Percentiles rank a stretch among this genome's conserved stretches.
Evolutionary conservation across 2,797 vertebrate genomes (phyloP).

Genomic region (Argya squamiceps): DNA sequence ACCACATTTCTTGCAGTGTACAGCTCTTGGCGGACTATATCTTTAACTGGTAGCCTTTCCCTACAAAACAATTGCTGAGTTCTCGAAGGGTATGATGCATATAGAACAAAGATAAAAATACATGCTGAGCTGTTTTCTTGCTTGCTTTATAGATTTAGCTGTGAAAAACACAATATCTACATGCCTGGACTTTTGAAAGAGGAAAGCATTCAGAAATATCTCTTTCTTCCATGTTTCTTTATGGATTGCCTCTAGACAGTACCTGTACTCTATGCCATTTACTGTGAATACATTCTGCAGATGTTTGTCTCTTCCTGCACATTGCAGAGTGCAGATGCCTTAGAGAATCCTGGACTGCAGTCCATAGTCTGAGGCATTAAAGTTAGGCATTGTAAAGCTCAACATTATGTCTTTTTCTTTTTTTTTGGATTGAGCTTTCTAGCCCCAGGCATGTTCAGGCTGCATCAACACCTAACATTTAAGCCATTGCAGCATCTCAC

Average conservation of each 20-base stretch:
- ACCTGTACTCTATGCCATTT: neutral
- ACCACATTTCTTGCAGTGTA: neutral
- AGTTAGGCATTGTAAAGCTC: neutral
- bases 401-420: neutral
- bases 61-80: neutral
- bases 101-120: neutral
- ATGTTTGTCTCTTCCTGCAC: neutral
- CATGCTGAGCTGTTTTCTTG: neutral
- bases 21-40: neutral
- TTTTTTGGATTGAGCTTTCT: neutral
- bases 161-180: neutral
- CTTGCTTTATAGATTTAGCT: neutral
- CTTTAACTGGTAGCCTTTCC: neutral
- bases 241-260: neutral
- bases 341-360: neutral
- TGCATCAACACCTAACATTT: neutral
- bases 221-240: neutral
- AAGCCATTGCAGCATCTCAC: neutral
- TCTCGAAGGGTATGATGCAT: neutral
- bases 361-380: neutral
- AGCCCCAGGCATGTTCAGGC: slow-evolving; percentile 22
- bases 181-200: neutral
- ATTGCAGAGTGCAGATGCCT: neutral
- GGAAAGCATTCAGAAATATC: neutral
- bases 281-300: neutral